phyloP scores from a whole-genome alignment of 1,140 invertebrate species.

The Drosophila malerkotliana region DNA sequence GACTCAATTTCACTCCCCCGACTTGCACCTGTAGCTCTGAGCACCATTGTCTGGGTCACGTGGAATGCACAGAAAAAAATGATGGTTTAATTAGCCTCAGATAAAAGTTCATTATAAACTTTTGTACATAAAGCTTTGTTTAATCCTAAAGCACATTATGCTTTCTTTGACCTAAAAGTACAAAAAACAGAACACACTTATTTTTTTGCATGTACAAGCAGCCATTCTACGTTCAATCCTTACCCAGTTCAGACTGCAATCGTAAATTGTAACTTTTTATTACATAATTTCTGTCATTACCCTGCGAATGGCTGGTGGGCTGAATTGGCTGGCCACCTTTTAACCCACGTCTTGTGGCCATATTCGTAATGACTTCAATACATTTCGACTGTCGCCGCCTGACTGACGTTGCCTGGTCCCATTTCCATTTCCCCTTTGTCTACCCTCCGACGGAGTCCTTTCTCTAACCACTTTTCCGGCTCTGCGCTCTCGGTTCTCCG shows the following conservation, averaged over 20 bases:
- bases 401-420: slow-evolving; percentile 54
- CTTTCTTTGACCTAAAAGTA: background rate
- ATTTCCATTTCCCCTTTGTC: slow-evolving; percentile 21
- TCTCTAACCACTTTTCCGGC: slow-evolving; percentile 29
- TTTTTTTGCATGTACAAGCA: slow-evolving; percentile 12
- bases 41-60: slow-evolving; percentile 60
- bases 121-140: background rate
- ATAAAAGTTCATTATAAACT: background rate
- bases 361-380: slow-evolving; percentile 82
- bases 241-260: slow-evolving; percentile 48
- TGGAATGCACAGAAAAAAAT: slow-evolving; percentile 28
- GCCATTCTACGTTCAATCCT: background rate
- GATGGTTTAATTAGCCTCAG: background rate
- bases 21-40: slow-evolving; percentile 64
- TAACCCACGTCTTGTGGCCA: slow-evolving; percentile 71
- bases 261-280: slow-evolving; percentile 83
- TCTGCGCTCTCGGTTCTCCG: slow-evolving; percentile 11
- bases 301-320: slow-evolving; percentile 51
- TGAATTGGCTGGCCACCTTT: slow-evolving; percentile 37
- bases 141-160: too few relatives aligned
- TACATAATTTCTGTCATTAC: slow-evolving; percentile 83
- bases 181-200: background rate
- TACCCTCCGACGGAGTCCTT: slow-evolving; percentile 3
- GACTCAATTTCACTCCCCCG: slow-evolving; percentile 23
- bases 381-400: slow-evolving; percentile 75